phyloP scores from a whole-genome alignment of 2,797 vertebrate species.

The Apogon talboti region DNA sequence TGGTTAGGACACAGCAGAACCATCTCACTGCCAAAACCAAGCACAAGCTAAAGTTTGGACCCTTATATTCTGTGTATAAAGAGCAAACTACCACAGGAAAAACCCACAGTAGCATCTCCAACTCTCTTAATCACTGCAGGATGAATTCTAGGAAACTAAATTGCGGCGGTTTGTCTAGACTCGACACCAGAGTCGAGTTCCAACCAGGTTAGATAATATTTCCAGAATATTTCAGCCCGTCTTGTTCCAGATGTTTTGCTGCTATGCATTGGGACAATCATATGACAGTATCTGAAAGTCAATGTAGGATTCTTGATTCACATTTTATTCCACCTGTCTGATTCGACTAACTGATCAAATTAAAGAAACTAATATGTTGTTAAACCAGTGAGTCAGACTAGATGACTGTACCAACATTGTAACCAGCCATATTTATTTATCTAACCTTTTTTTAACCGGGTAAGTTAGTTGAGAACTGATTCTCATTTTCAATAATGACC shows the following conservation, averaged over 20 bases:
- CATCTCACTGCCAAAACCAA: conserved; percentile 47
- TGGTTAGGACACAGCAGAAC: conserved; percentile 66
- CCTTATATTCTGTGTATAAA: conserved; percentile 49
- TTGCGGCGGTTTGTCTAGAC: conserved; percentile 54
- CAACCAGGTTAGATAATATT: conserved; percentile 43
- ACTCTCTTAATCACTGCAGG: conserved; percentile 41
- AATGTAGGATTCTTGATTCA: conserved; percentile 8
- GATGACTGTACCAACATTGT: not conserved
- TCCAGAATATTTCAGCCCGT: conserved; percentile 40
- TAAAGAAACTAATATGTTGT: conserved; percentile 14
- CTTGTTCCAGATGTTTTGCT: conserved; percentile 33
- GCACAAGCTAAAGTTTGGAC: conserved; percentile 42
- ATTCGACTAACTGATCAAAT: conserved; percentile 7
- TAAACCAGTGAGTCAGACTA: conserved; percentile 31
- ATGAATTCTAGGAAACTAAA: conserved; percentile 44
- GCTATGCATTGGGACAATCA: conserved; percentile 12
- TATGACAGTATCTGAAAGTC: conserved; percentile 1
- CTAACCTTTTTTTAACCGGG: too few species aligned
- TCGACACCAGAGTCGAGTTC: conserved; percentile 33
- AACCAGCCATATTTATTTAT: too few species aligned
- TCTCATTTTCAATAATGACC: too few species aligned
- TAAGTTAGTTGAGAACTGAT: too few species aligned
- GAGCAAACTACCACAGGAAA: not conserved
- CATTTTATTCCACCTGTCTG: conserved; percentile 12
- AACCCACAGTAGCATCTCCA: conserved; percentile 36